Percentiles rank a stretch among this genome's conserved stretches.
Conservation (phyloP, 2,797 vertebrate genomes). For the Nannoperca australis region DNA sequence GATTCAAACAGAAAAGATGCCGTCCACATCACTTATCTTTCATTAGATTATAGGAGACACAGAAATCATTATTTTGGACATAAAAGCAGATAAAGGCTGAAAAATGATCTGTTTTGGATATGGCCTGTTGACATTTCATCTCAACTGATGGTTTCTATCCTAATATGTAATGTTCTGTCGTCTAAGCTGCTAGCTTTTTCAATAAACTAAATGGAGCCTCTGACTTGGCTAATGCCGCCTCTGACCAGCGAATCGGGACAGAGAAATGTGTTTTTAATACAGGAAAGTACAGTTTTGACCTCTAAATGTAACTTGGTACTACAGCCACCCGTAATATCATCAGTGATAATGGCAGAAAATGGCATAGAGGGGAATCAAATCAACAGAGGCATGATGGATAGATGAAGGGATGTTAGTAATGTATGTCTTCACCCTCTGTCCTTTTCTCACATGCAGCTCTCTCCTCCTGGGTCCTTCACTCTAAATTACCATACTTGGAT, state of each 20-base stretch:
- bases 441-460: conserved; percentile 48
- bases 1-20: conserved; percentile 69
- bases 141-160: conserved; percentile 59
- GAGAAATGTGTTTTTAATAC: conserved; percentile 76
- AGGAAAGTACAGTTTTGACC: conserved; percentile 77
- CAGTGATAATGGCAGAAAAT: conserved; percentile 70
- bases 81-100: conserved; percentile 72
- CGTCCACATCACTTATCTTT: conserved; percentile 71
- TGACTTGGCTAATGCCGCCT: conserved; percentile 63
- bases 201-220: conserved; percentile 76
- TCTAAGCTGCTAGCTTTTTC: conserved; percentile 66
- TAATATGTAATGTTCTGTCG: conserved; percentile 63
- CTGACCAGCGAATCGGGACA: conserved; percentile 59
- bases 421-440: conserved; percentile 60
- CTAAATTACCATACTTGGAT: conserved; percentile 69
- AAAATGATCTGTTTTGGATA: conserved; percentile 73
- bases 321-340: conserved; percentile 72
- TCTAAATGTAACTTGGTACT: conserved; percentile 74
- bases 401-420: conserved; percentile 54
- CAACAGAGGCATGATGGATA: conserved; percentile 68
- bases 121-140: conserved; percentile 69
- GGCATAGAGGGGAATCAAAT: conserved; percentile 70
- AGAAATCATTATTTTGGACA: conserved; percentile 75
- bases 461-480: conserved; percentile 34
- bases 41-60: conserved; percentile 74